Base-by-base conservation (phyloP, 1,140 invertebrate genomes). In the Aphelinus certus region DNA sequence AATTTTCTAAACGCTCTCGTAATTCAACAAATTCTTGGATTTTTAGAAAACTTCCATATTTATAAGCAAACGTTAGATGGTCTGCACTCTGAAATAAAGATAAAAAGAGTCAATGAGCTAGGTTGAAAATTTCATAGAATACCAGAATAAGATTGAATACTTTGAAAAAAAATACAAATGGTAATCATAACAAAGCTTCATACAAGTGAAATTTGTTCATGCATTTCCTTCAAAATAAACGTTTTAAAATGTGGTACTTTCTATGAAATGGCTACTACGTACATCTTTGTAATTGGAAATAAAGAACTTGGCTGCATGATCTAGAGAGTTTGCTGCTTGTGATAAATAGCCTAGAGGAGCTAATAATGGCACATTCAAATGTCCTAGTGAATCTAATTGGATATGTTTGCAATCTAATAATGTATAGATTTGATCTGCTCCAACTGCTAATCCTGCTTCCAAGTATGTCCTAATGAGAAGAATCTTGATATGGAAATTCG, bases 31-130 rank as follows among this genome's bases (percentile, higher is more conserved):
- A 95, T 86, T 98, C 96, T 78, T 94, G 91, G 79, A 98, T 92
- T 90, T 97, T 97, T 68, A 93, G 91, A 88, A 98, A 98, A 56
- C 96, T 96, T 9, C 96, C 97, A 86, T 93, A 98, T 83, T 97
- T 97, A 86, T 98, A 98, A 2, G 95, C 95, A 81, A 95, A 93
- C 45, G 96, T 95, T 67, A 98, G 89, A 85, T 97, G 95, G 86
- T 98, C 96, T 61, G 95, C 92, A 80, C 95, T 95, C 95, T 96
- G 88, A 56, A 89, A 89, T 80, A 81, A 82, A 80, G 75, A 81
- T 77, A 79, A 47, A 77, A 73, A 64, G 66, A 76, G 64, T 43
- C 74, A 73, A 71, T 63, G 58, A 69, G 66, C 77, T 72, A 26
- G 26, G 26, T 26, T 26, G 26, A 26, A 26, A 26, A 26, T 26